Evolutionary conservation across 2,113 vertebrate genomes (phyloP).

Genomic region (Hypocryptadius cinnamomeus): DNA sequence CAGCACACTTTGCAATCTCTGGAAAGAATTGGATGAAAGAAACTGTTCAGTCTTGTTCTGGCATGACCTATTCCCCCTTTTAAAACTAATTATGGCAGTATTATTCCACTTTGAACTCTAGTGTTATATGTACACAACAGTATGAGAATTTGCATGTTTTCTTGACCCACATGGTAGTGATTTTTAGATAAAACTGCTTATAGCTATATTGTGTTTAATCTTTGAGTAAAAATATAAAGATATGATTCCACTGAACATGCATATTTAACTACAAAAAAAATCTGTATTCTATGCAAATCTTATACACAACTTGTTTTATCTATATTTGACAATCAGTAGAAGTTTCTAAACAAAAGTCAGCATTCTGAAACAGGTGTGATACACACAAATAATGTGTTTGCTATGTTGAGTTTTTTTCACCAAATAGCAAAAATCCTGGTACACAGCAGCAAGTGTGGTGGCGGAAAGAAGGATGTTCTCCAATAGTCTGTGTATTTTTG

Average conservation of each 20-base stretch:
- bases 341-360: not conserved
- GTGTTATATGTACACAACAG: not conserved
- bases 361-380: not conserved
- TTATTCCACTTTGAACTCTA: not conserved
- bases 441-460: not conserved
- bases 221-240: not conserved
- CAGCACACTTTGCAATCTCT: constrained; percentile 10
- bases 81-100: not conserved
- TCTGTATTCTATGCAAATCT: not conserved
- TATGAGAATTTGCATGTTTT: not conserved
- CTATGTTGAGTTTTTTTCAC: not conserved
- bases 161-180: not conserved
- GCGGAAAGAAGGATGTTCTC: not conserved
- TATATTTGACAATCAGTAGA: not conserved
- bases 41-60: not conserved
- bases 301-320: not conserved
- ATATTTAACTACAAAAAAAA: not conserved
- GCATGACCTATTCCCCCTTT: not conserved
- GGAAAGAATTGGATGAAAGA: not conserved
- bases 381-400: not conserved
- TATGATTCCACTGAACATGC: not conserved
- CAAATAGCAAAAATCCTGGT: not conserved
- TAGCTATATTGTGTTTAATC: not conserved
- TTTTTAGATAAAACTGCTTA: not conserved
- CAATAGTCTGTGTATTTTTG: not conserved